Conservation (phyloP, 92 coral and sea anemone genomes). For the Hydrozoanthus gracilis region DNA sequence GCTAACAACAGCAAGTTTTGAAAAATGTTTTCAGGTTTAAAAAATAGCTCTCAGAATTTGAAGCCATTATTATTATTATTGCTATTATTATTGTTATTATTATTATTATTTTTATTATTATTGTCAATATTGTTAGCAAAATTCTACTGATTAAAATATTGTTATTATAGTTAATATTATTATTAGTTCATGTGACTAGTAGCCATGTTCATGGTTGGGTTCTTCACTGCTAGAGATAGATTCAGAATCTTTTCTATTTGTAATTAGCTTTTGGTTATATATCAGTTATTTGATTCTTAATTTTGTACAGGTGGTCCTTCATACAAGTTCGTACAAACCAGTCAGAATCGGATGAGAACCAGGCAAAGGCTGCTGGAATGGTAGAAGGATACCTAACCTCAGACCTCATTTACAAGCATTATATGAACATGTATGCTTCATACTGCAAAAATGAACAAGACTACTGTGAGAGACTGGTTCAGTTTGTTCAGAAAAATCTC, state of each 20-base stretch:
- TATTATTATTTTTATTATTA: no score
- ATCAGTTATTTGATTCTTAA: background rate
- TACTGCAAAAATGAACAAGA: slow-evolving; percentile 73
- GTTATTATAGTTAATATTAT: no score
- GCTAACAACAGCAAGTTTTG: no score
- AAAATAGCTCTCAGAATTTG: no score
- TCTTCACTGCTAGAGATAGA: no score
- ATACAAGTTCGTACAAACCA: slow-evolving; percentile 83
- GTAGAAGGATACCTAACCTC: slow-evolving; percentile 89
- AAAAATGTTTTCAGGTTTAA: no score
- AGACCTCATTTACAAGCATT: slow-evolving; percentile 70
- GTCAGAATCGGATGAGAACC: slow-evolving; percentile 68
- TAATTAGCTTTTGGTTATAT: background rate
- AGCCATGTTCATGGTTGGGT: no score
- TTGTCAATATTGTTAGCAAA: no score
- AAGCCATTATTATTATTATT: no score
- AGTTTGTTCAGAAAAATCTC: slow-evolving; percentile 65
- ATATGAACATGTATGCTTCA: slow-evolving; percentile 66
- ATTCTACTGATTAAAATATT: no score
- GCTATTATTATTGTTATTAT: no score
- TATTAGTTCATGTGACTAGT: no score
- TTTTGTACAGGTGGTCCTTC: slow-evolving; percentile 75
- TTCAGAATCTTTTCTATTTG: background rate
- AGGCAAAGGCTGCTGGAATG: slow-evolving; percentile 93
- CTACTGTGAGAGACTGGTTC: slow-evolving; percentile 67